These are phyloP conservation scores for Colaptes auratus DNA, from an alignment of 2,113 vertebrate genomes.

Conservation along the genomic window DNA sequence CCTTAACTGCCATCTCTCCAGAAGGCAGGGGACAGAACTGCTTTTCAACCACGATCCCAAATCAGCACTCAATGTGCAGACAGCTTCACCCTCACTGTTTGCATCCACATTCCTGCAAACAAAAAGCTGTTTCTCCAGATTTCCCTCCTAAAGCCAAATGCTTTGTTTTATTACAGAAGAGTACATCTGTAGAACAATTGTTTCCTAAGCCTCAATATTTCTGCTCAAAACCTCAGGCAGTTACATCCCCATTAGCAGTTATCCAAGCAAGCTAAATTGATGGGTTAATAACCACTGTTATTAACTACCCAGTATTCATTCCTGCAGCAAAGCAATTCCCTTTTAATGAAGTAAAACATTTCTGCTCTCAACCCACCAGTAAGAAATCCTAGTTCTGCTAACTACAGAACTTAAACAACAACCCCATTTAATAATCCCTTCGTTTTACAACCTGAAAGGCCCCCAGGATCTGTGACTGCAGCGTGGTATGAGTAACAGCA, in stretches of 20 bases:
- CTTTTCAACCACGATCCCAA: neutral
- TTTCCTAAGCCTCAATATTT: neutral
- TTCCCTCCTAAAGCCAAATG: neutral
- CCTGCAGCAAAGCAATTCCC: neutral
- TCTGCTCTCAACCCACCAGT: neutral
- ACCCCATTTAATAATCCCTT: neutral
- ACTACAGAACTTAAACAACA: neutral
- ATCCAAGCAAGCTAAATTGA: neutral
- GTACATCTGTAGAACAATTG: neutral
- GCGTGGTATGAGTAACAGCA: no score
- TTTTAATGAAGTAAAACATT: neutral
- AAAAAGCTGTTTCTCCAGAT: neutral
- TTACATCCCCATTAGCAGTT: neutral
- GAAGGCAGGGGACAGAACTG: rapidly evolving
- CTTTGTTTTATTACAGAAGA: neutral
- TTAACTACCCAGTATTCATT: neutral
- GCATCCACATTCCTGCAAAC: neutral
- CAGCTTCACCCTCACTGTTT: neutral
- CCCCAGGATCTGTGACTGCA: neutral
- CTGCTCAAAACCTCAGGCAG: neutral
- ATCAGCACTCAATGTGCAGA: neutral
- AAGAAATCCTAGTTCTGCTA: neutral
- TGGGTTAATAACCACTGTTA: neutral
- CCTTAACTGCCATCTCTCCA: no score
- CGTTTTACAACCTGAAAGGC: neutral